Base-by-base conservation (phyloP, 2,888 invertebrate species). In the Pachycephus smyrnensis region DNA sequence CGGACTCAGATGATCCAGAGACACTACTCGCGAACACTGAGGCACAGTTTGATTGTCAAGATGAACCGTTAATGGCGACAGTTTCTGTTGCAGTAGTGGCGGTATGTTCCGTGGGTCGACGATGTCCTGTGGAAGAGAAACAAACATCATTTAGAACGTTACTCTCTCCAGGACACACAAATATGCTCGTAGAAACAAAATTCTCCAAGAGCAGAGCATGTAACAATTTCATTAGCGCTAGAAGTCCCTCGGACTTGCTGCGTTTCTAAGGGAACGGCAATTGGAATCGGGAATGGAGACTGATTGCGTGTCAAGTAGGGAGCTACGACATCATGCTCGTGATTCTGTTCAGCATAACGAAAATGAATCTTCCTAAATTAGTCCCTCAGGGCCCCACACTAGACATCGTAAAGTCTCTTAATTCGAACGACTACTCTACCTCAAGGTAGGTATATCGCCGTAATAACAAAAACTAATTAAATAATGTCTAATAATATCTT, bases 21-120 rank as follows among this genome's bases (percentile, higher is more conserved):
- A 23, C 11, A 76, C 32, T 15, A n/a, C 37, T 4, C 30, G 33
- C 23, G 73, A 73, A 73, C 81, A 81, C 23, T 82, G 85, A 1
- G 86, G 85, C 35, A 87, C 85, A 80, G 80, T 82, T 69, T 86
- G 87, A 69, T 84, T 85, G 35, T 87, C 86, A 80, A 86, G 75
- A 68, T 82, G 80, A 40, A 87, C 75, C 12, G 81, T 81, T 35
- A 86, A 73, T 12, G 86, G 85, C 0, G 81, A 77, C 33, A 84
- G 23, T 33, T 75, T 83, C 12, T 79, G 73, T 12, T 69, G n/a
- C 23, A 80, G 36, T 32, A 82, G 11, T 33, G 81, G 79, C 12
- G 86, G 85, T 75, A 86, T 82, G 75, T 80, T 81, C 68, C 86
- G 82, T n/a, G 85, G 83, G 33, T 84, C 82, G 75, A 82, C 40